phyloP scores from a whole-genome alignment of 1,140 invertebrate species.

The Drosophila mauritiana region DNA sequence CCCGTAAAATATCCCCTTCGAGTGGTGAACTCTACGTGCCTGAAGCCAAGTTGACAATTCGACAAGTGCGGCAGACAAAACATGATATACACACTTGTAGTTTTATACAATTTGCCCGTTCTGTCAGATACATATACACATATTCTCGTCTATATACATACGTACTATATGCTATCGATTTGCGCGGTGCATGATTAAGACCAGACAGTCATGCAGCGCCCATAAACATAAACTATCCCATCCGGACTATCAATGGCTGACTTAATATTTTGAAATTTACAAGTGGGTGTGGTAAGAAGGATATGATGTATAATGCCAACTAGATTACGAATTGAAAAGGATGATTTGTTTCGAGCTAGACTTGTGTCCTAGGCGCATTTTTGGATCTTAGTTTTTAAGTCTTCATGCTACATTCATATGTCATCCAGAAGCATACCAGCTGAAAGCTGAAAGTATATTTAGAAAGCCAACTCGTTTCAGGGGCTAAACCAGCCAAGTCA shows the following conservation, averaged over 20 bases:
- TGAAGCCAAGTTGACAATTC: conserved; percentile 74
- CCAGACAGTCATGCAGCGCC: conserved; percentile 66
- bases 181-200: conserved; percentile 59
- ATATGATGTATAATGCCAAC: not conserved
- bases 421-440: not conserved
- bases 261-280: conserved; percentile 49
- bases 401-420: no score
- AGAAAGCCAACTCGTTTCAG: no score
- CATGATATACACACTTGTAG: conserved; percentile 18
- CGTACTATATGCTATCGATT: conserved; percentile 49
- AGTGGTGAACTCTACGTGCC: conserved; percentile 25
- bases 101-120: not conserved
- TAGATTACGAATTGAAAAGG: not conserved
- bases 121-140: not conserved
- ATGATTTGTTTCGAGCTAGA: no score
- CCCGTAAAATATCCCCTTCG: conserved; percentile 1
- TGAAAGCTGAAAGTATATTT: not conserved
- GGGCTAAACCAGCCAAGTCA: conserved; percentile 10
- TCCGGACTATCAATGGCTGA: conserved; percentile 20
- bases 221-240: conserved; percentile 64
- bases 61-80: conserved; percentile 68
- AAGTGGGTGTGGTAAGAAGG: conserved; percentile 28
- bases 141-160: not conserved
- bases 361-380: no score
- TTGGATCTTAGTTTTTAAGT: no score